Evolutionary conservation across 2,888 invertebrate species (phyloP), one percentile per base, ranked within the genome.

Genomic region (Trachelus tabidus): DNA sequence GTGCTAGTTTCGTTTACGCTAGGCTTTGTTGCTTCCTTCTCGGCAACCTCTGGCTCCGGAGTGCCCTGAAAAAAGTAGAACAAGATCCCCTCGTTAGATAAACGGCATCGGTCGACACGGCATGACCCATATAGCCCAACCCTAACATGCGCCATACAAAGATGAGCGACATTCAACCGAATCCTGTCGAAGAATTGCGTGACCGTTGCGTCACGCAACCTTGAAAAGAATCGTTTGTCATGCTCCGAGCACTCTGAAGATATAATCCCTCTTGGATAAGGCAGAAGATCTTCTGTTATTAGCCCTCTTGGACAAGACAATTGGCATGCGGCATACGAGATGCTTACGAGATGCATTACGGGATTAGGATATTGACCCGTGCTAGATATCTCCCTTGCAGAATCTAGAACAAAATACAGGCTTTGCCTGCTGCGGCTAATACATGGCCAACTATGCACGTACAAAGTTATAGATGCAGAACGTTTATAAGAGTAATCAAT

Each of bases 321-420:
- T 83, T 79, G 83, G 82, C 90, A 90, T 90, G 90, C 90, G 85
- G 83, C 86, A 85, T 87, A 87, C 87, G 87, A 85, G 83, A 87
- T 88, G 87, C 88, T 85, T 84, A 84, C 84, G 84, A 86, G 69
- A 69, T 69, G 69, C 69, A 69, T 69, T 69, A 69, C 69, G 15
- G 31, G 69, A 69, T 33, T 15, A 69, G 69, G 69, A 33, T 31
- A 69, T 69, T 33, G 69, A 12, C 40, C 40, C 40, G 40, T 40
- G 40, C 40, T 15, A 40, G 40, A 40, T 40, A 40, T 40, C 40
- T 40, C 40, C 40, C 40, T 40, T 40, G 40, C 40, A 15, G 15
- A 40, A 4, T 40, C 40, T 40, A 40, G 15, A 40, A 40, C 15
- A 40, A 23, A 15, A 15, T 40, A 23, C 6, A 15, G 40, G 15